Base-by-base conservation (phyloP, 2,113 vertebrate genomes). In the Megaleporinus macrocephalus region DNA sequence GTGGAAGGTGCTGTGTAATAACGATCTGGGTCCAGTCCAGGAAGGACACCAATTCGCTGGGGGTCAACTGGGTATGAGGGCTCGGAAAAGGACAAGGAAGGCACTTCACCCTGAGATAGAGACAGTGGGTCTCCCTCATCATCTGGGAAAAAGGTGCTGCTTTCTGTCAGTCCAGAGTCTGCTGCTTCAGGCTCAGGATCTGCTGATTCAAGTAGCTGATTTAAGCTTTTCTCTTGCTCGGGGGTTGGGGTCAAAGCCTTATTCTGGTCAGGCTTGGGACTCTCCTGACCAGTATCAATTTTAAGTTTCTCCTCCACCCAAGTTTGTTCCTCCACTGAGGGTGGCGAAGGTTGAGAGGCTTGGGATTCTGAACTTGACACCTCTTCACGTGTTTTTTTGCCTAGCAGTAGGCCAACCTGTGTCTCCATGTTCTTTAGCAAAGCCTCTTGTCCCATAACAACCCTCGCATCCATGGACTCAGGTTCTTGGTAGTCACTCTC, bases 1-100 rank as follows among this genome's bases (percentile, higher is more conserved):
- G 96, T 98, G 12, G 97, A 98, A 22, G 97, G 97, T 1, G 97
- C 97, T 0, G 97, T 98, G 84, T 96, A 97, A 86, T 96, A 98
- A 41, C 95, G 89, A 49, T 99, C 97, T 0, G 94, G 90, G 81
- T 97, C 97, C 9, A 93, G 80, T 84, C 83, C 82, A 47, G 90
- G 81, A 83, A 92, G 88, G 26, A 92, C 75, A 61, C 93, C 95
- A 49, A 91, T 90, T 55, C 86, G 83, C 30, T 94, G 90, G 49
- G 94, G 94, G 84, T 95, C 93, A 78, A 94, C 93, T 70, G 88
- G 75, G 85, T 84, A 95, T 44, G 88, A 65, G 57, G 94, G 94
- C 69, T 95, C 94, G 18, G 93, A 92, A 86, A 95, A 95, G 77
- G 94, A 88, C 29, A 92, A 91, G 91, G 92, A 96, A 97, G 96